Conservation (phyloP, 2,113 vertebrate genomes). For the Leucosticte australis region DNA sequence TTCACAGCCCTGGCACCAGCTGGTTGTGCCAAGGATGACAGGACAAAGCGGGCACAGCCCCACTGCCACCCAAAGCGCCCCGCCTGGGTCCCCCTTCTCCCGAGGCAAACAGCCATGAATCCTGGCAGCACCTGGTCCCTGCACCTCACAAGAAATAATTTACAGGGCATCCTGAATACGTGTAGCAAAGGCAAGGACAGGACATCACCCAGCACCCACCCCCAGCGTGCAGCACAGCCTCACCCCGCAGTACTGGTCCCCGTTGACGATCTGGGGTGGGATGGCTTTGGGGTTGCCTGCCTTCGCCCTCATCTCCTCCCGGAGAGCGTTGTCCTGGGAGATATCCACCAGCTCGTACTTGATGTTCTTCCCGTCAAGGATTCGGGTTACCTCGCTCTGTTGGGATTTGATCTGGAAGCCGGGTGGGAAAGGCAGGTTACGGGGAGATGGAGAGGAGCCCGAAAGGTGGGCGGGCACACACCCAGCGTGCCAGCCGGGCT, state of each 20-base stretch:
- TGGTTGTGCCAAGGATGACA: background rate
- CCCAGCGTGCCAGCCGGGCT: background rate
- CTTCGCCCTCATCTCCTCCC: slow-evolving; percentile 91
- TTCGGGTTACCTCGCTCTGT: slow-evolving; percentile 88
- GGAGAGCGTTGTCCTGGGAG: slow-evolving; percentile 84
- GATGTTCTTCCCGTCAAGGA: slow-evolving; percentile 92
- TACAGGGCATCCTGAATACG: rapidly evolving
- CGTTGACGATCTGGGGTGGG: slow-evolving; percentile 94
- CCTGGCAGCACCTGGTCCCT: rapidly evolving
- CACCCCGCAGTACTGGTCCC: slow-evolving; percentile 95
- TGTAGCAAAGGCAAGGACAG: rapidly evolving
- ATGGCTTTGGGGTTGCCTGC: slow-evolving; percentile 86
- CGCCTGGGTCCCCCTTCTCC: rapidly evolving
- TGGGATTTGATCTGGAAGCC: slow-evolving; percentile 89
- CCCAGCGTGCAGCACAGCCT: background rate
- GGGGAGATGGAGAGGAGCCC: background rate
- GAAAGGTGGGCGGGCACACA: rapidly evolving
- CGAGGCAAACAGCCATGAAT: rapidly evolving
- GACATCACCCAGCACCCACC: rapidly evolving
- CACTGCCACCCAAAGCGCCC: background rate
- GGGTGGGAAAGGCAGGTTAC: background rate
- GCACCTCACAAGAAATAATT: rapidly evolving
- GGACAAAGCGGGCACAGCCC: background rate
- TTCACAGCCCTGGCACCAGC: background rate
- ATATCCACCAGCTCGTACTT: slow-evolving; percentile 91